Evolutionary conservation across 2,113 vertebrate species (phyloP), one percentile per base, ranked within the genome.

Genomic region (Taurulus bubalis): DNA sequence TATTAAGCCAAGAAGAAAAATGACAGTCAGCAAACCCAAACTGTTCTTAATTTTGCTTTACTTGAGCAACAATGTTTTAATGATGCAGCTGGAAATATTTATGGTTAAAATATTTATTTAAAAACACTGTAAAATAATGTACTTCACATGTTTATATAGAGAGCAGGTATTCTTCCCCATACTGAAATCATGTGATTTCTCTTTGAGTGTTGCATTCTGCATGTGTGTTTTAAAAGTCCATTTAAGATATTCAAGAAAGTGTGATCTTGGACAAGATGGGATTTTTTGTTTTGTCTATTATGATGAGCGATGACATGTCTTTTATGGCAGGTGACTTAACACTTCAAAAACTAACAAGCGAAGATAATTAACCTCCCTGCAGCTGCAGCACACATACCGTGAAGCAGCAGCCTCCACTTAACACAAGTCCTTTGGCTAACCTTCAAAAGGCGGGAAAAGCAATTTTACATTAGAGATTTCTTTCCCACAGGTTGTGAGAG

Each of bases 81-180:
- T 16, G 15, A 66, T 0, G 24, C 6, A 49, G 5, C 15, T 51
- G 30, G 30, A 45, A 71, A 47, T 34, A 8, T 32, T 58, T 63
- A 71, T 36, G 26, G 45, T 58, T 87, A 77, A 85, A 93, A 92
- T 42, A 80, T 93, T 92, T 92, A 94, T 90, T 94, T 30, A 79
- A 88, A 83, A 81, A 45, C 24, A 87, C 42, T 47, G 24, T 30
- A 80, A 71, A 86, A 53, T 10, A 51, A 36, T 47, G 59, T 1
- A 82, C 6, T 55, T 77, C 26, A 83, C 55, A 73, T 71, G 70
- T 76, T 38, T 40, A 36, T 11, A 12, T 3, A 16, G 53, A 79
- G 28, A 75, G 53, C 28, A 40, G 18, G 51, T 24, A 2, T 1
- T 65, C 22, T 22, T 79, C 18, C 68, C 62, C 8, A 56, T 1